Evolutionary conservation across 2,113 vertebrate species (phyloP), one percentile per base, ranked within the genome.

Genomic region (Azemiops feae): DNA sequence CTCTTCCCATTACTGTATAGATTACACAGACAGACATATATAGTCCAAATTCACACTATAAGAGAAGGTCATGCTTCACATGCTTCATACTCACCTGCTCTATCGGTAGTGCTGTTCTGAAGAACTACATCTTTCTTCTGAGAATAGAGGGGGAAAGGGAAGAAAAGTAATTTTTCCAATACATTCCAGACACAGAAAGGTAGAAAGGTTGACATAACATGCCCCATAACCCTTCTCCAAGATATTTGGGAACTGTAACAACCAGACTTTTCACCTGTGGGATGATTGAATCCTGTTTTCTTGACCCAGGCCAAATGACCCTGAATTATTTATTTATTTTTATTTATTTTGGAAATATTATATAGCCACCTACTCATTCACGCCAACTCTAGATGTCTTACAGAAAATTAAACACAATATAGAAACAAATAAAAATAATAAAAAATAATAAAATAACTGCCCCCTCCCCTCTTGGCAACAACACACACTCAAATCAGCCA

Each of bases 41-140:
- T 16, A 69, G 60, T n/a, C 18, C n/a, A 74, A n/a, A 43, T 85
- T 45, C 18, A 92, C 20, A 47, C 9, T 45, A 9, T 27, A 50
- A 16, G 27, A 74, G 39, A 47, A 22, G 52, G 30, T 7, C 50
- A 8, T 88, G 9, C 54, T 6, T 18, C 54, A 55, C 45, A 8
- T 87, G 6, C 45, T 8, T 18, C 52, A 55, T 8, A 96, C 97
- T 97, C 96, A 98, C 98, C 97, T 97, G 94, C 69, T 1, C 54
- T 45, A 91, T 97, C 96, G 2, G 96, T 92, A 7, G 96, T 94
- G 93, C 60, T 45, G 5, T 93, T 97, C 50, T 88, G 95, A 93
- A 91, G 54, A 95, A 93, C 58, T 91, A 94, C 87, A 93, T 94
- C 90, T 94, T 50, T 85, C 90, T 94, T 97, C 95, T 94, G 88